These are phyloP conservation scores for Philotrypesis tridentata DNA, from an alignment of 1,140 invertebrate species.

Conservation along the genomic window DNA sequence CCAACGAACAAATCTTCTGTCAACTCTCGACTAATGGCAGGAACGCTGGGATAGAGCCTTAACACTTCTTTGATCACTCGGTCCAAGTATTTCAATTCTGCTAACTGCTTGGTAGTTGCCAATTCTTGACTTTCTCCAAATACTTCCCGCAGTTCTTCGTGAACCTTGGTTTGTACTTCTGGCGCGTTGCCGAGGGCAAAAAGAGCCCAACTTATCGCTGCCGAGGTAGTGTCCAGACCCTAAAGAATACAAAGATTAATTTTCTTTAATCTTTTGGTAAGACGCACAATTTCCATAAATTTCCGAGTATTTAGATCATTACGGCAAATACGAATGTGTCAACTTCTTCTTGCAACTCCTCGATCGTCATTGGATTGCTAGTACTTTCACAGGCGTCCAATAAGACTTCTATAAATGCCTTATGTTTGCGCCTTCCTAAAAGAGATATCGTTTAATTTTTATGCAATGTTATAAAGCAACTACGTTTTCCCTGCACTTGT, in stretches of 20 bases:
- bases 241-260: conserved; percentile 39
- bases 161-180: conserved; percentile 77
- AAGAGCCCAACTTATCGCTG: conserved; percentile 74
- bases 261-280: not conserved
- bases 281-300: not conserved
- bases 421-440: conserved; percentile 68
- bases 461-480: not conserved
- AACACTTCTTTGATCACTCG: conserved; percentile 79
- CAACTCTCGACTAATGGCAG: conserved; percentile 73
- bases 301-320: conserved; percentile 20
- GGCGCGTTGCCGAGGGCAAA: conserved; percentile 72
- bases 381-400: conserved; percentile 75
- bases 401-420: conserved; percentile 83
- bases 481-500: not conserved
- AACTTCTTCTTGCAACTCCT: conserved; percentile 82
- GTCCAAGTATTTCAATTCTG: conserved; percentile 78
- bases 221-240: conserved; percentile 81
- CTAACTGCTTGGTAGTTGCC: conserved; percentile 71
- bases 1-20: conserved; percentile 67
- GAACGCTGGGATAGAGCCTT: conserved; percentile 78
- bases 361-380: conserved; percentile 75
- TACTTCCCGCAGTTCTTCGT: conserved; percentile 77
- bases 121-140: conserved; percentile 68
- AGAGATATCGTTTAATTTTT: not conserved
- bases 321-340: conserved; percentile 88